Evolutionary conservation across 2,888 invertebrate species (phyloP).

Genomic region (Branchinecta sandiegonensis): DNA sequence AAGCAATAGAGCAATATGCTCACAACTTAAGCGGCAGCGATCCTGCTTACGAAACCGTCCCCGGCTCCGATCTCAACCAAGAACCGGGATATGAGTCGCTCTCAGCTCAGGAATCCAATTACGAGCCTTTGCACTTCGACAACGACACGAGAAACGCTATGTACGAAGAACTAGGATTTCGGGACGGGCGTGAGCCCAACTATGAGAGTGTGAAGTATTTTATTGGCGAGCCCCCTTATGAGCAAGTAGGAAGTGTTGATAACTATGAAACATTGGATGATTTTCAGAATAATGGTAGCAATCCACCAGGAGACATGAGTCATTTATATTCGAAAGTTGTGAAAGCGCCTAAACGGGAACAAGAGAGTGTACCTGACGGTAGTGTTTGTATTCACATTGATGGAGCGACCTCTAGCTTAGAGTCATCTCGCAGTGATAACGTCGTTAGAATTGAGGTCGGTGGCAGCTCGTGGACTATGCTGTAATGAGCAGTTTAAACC

Average conservation of each 20-base stretch:
- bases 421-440: neutral
- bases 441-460: slow-evolving; percentile 9
- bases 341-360: neutral
- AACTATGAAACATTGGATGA: neutral
- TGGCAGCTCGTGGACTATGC: slow-evolving; percentile 7
- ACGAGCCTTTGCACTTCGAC: neutral
- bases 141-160: neutral
- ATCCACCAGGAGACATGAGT: neutral
- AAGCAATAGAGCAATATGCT: neutral
- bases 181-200: slow-evolving; percentile 1
- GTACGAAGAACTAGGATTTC: neutral
- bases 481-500: neutral
- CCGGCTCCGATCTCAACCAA: neutral
- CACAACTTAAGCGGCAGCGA: neutral
- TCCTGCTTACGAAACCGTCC: neutral
- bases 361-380: neutral
- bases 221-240: slow-evolving; percentile 8
- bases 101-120: neutral
- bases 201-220: slow-evolving; percentile 14
- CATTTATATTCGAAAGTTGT: neutral
- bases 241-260: neutral
- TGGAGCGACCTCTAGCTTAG: neutral
- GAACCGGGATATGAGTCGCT: neutral
- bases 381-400: neutral
- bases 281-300: neutral